Base-by-base conservation (phyloP, 2,113 vertebrate genomes). In the Ranitomeya imitator region DNA sequence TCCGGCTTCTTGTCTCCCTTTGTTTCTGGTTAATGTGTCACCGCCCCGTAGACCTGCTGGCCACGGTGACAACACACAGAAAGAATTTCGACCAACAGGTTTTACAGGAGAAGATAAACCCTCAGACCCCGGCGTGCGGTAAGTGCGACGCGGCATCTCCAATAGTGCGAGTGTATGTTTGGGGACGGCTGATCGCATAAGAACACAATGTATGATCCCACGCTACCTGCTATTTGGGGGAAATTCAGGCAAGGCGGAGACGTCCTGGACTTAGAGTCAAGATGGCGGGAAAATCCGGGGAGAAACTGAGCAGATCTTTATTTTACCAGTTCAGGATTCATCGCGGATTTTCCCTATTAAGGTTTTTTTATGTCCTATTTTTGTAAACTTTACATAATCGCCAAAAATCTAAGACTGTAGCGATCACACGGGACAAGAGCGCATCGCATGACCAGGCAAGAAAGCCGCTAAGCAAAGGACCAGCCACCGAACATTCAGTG, bases 21-120 rank as follows among this genome's bases (percentile, higher is more conserved):
- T 80, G 65, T 86, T 45, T 69, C 54, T 26, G 78, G n/a, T 59
- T 79, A 15, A 74, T 63, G 85, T 76, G 57, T 85, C 31, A 60
- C 31, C 55, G 21, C 21, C 54, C 37, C 23, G 7, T 54, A 90
- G 89, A 83, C 11, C 59, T 87, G 85, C 10, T 87, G 74, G 89
- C 85, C 80, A 79, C 80, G 8, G 89, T 84, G 80, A 90, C 80
- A 59, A 84, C 89, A 45, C 74, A 57, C 15, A 65, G 85, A 63
- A 87, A 80, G 67, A 87, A 87, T 87, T 73, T 60, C 21, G 31
- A 73, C n/a, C 71, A 87, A 79, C 80, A 71, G 65, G 81, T 73
- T 79, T 73, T n/a, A 6, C 89, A 78, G 26, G 85, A 67, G 79
- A 76, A 86, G 16, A 71, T 16, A 26, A 67, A 63, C 19, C 31